Base-by-base conservation (phyloP, 2,113 vertebrate species). In the Mystacornis crossleyi region DNA sequence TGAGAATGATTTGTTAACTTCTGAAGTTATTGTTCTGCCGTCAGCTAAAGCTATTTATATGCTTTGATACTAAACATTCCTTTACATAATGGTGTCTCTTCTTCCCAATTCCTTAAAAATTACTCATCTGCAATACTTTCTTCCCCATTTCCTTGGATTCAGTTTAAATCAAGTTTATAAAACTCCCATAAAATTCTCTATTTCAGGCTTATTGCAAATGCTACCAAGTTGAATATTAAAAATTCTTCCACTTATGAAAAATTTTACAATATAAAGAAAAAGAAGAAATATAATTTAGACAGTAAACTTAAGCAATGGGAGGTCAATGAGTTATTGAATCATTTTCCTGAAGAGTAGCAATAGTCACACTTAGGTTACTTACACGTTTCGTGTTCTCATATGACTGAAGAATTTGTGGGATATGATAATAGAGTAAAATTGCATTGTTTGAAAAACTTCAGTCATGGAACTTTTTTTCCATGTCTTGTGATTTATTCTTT, bases 31-130 rank as follows among this genome's bases (percentile, higher is more conserved):
- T 95, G 85, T 96, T 95, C 90, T 64, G 71, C 93, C 92, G 62
- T 88, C 93, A 96, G 90, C 81, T 93, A 87, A 80, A 95, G 91
- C 91, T 91, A 95, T 96, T 96, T 95, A 95, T 93, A 90, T 54
- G 24, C 81, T 90, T 86, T 82, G 91, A 93, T 85, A 90, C 80
- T 70, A 96, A 97, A 96, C 90, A 95, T 86, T 88, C 71, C 70
- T 91, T 89, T 96, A 91, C 42, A 86, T 89, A 97, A 94, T 78
- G 55, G 71, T 90, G 45, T 69, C 38, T 92, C 57, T 89, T 95
- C 77, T 24, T 79, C 67, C 57, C 58, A 91, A 50, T 80, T 67
- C 67, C 62, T 92, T 83, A 85, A 73, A 96, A 93, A 62, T 58
- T 86, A 91, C 82, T 95, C 48, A 55, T 62, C 55, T 75, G 36